Base-by-base conservation (phyloP, 2,797 vertebrate species). In the Varecia variegata region DNA sequence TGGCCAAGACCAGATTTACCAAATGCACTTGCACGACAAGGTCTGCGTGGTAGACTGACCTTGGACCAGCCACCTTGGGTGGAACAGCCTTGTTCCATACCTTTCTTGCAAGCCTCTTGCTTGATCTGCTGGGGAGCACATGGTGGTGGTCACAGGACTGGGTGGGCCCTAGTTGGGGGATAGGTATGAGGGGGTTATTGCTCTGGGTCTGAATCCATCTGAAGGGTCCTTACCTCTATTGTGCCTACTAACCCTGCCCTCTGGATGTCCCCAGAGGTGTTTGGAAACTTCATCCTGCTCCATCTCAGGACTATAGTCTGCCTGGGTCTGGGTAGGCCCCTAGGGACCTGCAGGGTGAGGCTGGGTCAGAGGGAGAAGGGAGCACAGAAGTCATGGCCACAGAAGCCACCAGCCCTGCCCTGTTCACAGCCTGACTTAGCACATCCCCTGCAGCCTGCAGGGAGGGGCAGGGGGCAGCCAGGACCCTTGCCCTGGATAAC, bases 191-290 rank as follows among this genome's bases (percentile, higher is more conserved):
- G 62, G 21, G 15, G 0, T 76, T 97, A 93, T 93, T 94, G 94
- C 92, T 94, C 77, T 79, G 77, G 56, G 20, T 43, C 58, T 94
- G 90, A 95, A 56, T 90, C 15, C 27, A 79, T 82, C 68, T 35
- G 23, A 82, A 58, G n/a, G 14, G 17, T 93, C 47, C 60, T 91
- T 86, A 68, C 23, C 2, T 76, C 67, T 54, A 1, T 7, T 3
- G 12, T n/a, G 23, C 65, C 56, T 73, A n/a, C 0, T 32, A 74
- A 56, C n/a, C 40, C 10, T 56, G 9, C 14, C 38, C 62, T 89
- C 65, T 43, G 40, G 38, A 56, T 84, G 52, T 71, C 74, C 47
- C 82, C 52, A 54, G 62, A 82, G 40, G 25, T 73, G 32, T 80
- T 50, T 54, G 45, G 93, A 80, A 81, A 45, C 40, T 45, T 54